Evolutionary conservation across 2,888 invertebrate species (phyloP).

Genomic region (Ochropleura plecta): DNA sequence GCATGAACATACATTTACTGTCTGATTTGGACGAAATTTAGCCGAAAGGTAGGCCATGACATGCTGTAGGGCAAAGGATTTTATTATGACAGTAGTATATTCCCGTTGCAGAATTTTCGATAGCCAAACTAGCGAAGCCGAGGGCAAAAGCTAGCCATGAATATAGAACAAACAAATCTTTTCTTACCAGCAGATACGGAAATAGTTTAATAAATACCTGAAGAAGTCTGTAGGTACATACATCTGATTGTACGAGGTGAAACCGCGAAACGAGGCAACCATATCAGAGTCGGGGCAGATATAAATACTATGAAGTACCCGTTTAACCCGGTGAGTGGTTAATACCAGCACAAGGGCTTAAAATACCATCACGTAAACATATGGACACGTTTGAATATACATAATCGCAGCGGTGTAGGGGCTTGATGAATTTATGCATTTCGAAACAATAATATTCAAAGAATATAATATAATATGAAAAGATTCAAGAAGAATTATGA

Average conservation of each 20-base stretch:
- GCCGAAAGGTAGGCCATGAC: not conserved
- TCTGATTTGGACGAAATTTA: not conserved
- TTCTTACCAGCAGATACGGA: slow-evolving; percentile 2
- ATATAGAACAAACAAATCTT: not conserved
- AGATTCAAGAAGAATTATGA: too few species aligned
- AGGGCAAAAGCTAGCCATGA: not conserved
- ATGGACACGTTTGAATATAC: not conserved
- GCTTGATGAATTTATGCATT: not conserved
- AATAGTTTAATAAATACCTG: slow-evolving; percentile 4
- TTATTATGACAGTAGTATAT: not conserved
- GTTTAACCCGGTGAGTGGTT: slow-evolving; percentile 11
- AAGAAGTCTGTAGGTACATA: not conserved
- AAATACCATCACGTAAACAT: slow-evolving; percentile 53
- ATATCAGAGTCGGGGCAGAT: slow-evolving; percentile 34
- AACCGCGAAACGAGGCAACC: slow-evolving; percentile 18
- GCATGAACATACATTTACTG: too few species aligned
- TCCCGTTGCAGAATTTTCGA: not conserved
- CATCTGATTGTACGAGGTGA: slow-evolving; percentile 12
- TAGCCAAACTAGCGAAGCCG: not conserved
- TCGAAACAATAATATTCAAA: too few species aligned
- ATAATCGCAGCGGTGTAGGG: slow-evolving; percentile 14
- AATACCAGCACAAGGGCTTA: slow-evolving; percentile 31
- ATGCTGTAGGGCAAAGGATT: not conserved
- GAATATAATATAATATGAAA: too few species aligned
- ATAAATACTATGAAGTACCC: slow-evolving; percentile 51